Percentiles rank a stretch among this genome's conserved stretches.
These are phyloP conservation scores for Pseudomugil gertrudae DNA, from an alignment of 2,797 vertebrate species.

Conservation along the genomic window DNA sequence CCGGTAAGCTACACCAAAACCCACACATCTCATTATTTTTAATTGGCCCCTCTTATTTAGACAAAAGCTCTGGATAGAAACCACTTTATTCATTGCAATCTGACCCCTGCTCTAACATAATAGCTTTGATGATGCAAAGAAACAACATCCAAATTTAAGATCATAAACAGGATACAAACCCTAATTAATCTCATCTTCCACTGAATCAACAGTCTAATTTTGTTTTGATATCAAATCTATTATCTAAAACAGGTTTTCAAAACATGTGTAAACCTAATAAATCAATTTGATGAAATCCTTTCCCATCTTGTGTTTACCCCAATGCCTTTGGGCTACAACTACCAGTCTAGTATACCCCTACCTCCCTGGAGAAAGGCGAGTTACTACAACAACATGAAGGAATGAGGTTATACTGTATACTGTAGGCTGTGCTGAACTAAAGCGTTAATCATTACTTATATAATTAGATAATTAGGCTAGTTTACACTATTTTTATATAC, in stretches of 20 bases:
- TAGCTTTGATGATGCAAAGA: conserved; percentile 3
- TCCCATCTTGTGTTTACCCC: not conserved
- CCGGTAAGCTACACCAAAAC: conserved; percentile 23
- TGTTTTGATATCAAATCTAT: not conserved
- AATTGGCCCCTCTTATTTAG: conserved; percentile 32
- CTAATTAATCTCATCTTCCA: not conserved
- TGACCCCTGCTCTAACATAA: conserved; percentile 14
- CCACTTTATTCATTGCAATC: conserved; percentile 31
- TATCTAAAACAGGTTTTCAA: not conserved
- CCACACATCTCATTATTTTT: conserved; percentile 44
- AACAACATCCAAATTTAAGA: not conserved
- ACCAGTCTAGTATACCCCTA: not conserved
- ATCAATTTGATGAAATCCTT: not conserved
- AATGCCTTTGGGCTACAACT: not conserved
- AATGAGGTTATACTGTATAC: not conserved
- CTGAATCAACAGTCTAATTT: not conserved
- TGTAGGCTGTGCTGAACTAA: not conserved
- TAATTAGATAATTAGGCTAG: not conserved
- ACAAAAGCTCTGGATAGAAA: conserved; percentile 28
- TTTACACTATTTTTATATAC: not conserved
- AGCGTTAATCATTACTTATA: not conserved
- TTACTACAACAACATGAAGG: not conserved
- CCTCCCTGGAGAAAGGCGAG: too few species aligned
- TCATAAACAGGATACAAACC: not conserved
- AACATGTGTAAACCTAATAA: not conserved